Conservation (phyloP, 2,888 invertebrate genomes). For the Cheilosia vulpina region DNA sequence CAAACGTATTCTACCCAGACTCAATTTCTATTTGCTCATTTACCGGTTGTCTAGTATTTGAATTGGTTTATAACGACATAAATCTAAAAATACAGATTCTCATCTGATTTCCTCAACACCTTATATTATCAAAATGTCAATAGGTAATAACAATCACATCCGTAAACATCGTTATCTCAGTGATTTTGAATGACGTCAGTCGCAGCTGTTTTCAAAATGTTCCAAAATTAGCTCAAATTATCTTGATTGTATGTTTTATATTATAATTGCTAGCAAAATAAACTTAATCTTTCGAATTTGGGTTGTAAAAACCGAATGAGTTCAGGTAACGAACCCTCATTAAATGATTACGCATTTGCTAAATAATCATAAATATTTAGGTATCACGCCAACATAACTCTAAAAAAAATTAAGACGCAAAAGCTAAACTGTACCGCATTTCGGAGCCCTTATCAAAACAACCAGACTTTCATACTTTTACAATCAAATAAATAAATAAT, state of each 20-base stretch:
- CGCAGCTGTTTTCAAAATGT: conserved; percentile 34
- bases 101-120: too few species aligned
- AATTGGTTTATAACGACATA: too few species aligned
- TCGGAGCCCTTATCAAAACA: conserved; percentile 27
- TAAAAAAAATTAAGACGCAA: conserved; percentile 40
- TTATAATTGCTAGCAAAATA: too few species aligned
- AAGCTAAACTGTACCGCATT: conserved; percentile 13
- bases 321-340: background rate
- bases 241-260: background rate
- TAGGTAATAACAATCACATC: conserved; percentile 1
- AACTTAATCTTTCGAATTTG: too few species aligned
- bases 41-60: too few species aligned
- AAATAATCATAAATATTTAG: conserved; percentile 21
- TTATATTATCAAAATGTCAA: too few species aligned
- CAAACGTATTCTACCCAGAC: too few species aligned
- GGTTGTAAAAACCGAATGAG: background rate
- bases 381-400: conserved; percentile 13
- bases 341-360: conserved; percentile 15
- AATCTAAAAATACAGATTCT: background rate
- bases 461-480: conserved; percentile 13
- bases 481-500: background rate
- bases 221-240: conserved; percentile 17
- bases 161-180: conserved; percentile 26
- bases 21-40: too few species aligned
- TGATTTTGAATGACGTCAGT: background rate